Evolutionary conservation across 2,797 vertebrate species (phyloP), one percentile per base, ranked within the genome.

Genomic region (Selene dorsalis): DNA sequence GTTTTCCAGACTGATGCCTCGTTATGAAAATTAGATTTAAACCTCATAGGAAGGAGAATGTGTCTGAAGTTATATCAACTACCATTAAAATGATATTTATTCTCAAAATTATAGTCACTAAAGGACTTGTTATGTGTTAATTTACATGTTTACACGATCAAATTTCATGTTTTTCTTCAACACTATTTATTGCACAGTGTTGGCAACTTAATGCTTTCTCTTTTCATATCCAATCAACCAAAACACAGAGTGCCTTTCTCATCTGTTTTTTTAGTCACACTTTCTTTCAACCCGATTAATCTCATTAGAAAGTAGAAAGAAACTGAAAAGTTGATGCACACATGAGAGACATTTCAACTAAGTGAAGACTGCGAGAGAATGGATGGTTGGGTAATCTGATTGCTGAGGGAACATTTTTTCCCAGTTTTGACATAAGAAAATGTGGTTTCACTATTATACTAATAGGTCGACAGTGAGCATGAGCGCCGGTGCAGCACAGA

Each of bases 261-360:
- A 50, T 86, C 62, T 70, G 50, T 47, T 60, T 74, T 73, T 73
- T 52, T 56, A 65, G 64, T 38, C 56, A 86, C 59, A 56, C 56
- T 87, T 68, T 78, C 69, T 79, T 69, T 85, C 80, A 83, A 77
- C 63, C 75, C 26, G 35, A 10, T 47, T 81, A 79, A 88, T 84
- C 75, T 69, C 72, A 59, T 79, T n/a, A 68, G 43, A 30, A 81
- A 88, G 80, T 32, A 32, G 30, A 32, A 32, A 32, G 87, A 35
- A 35, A 35, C 73, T 78, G 55, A 83, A 73, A 80, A 41, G 38
- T 79, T 62, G 59, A 73, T 71, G 30, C 69, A 60, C 56, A 47
- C 6, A 24, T 58, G 55, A 63, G 57, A 50, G 11, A 28, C 69
- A 69, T 82, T 69, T 73, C 28, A 79, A 84, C 26, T 48, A 45